Evolutionary conservation across 2,113 vertebrate species (phyloP).

Genomic region (Anoura caudifer): DNA sequence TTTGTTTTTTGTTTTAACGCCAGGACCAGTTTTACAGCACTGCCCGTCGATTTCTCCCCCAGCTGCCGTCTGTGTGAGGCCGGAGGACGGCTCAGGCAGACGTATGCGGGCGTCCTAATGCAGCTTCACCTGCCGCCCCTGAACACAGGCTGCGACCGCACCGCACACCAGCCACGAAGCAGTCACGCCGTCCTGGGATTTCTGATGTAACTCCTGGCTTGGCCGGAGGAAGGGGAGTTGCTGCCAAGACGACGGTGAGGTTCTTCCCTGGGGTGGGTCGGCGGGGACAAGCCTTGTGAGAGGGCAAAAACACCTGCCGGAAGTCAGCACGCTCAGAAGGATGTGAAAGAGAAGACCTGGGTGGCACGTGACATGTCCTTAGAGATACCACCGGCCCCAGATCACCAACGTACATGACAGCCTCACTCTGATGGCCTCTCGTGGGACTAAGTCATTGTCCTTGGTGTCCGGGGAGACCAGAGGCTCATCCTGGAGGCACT

Average conservation of each 20-base stretch:
- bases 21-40: neutral
- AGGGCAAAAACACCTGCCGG: neutral
- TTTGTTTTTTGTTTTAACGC: neutral
- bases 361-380: rapidly evolving
- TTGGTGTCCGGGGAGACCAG: neutral
- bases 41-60: neutral
- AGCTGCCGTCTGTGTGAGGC: neutral
- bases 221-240: neutral
- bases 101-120: neutral
- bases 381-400: no score
- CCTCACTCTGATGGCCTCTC: neutral
- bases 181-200: neutral
- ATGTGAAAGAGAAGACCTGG: neutral
- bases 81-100: neutral
- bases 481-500: neutral
- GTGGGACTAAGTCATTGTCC: neutral
- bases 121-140: neutral
- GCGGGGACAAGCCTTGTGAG: neutral
- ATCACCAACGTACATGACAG: neutral
- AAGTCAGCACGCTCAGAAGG: neutral
- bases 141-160: neutral
- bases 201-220: neutral
- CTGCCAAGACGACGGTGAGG: neutral
- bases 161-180: neutral
- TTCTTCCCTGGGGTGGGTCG: neutral